Evolutionary conservation across 1,140 invertebrate species (phyloP).

Genomic region (Ridgeia piscesae): DNA sequence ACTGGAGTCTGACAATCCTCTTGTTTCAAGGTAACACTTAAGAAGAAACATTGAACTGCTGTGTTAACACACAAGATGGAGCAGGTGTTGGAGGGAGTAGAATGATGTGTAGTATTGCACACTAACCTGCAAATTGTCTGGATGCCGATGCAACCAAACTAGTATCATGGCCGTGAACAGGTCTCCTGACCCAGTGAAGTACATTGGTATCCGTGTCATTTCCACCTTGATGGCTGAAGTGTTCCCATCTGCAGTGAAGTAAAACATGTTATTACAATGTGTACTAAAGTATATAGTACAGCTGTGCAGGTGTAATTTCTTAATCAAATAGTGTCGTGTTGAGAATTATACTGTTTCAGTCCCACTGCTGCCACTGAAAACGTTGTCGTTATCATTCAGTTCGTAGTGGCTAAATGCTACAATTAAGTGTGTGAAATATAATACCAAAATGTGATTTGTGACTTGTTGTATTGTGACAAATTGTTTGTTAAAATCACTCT

Average conservation of each 20-base stretch:
- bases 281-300: no score
- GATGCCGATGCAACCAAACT: conserved; percentile 76
- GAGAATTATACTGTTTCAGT: not conserved
- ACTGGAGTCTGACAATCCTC: no score
- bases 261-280: not conserved
- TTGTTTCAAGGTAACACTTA: no score
- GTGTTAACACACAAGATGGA: no score
- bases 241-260: conserved; percentile 11
- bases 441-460: no score
- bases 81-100: not conserved
- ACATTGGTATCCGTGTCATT: conserved; percentile 40
- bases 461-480: not conserved
- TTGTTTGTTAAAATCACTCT: not conserved
- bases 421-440: no score
- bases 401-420: no score
- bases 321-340: not conserved
- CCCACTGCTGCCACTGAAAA: no score
- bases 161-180: conserved; percentile 88
- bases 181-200: conserved; percentile 79
- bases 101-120: not conserved
- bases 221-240: conserved; percentile 40
- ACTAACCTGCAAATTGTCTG: conserved; percentile 68
- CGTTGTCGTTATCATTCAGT: no score
- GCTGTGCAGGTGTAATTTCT: no score
- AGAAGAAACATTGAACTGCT: no score